Evolutionary conservation across 2,797 vertebrate genomes (phyloP).

Genomic region (Okamejei kenojei): DNA sequence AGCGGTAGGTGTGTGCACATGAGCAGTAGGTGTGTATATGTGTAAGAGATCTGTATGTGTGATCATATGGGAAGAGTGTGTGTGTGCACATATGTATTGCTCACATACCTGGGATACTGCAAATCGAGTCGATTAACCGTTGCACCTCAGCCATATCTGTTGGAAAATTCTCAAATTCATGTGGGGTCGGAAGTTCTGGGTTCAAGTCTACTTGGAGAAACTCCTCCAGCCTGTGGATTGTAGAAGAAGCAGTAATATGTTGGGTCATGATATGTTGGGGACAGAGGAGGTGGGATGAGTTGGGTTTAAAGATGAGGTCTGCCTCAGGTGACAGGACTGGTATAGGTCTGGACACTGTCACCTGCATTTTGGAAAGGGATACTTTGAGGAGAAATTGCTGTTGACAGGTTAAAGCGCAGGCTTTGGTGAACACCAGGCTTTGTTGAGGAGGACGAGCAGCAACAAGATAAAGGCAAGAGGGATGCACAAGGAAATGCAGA

Average conservation of each 20-base stretch:
- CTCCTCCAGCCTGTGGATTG: constrained; percentile 63
- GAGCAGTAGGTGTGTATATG: not conserved
- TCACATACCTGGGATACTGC: constrained; percentile 71
- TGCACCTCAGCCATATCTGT: constrained; percentile 78
- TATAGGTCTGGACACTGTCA: too few species aligned
- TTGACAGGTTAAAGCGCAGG: too few species aligned
- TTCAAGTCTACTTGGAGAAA: constrained; percentile 69
- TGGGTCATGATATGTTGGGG: too few species aligned
- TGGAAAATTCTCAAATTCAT: constrained; percentile 66
- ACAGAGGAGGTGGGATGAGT: not conserved
- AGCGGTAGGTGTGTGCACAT: not conserved
- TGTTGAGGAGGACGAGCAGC: too few species aligned
- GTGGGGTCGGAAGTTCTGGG: constrained; percentile 59
- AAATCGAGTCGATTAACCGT: constrained; percentile 82
- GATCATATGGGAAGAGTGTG: not conserved
- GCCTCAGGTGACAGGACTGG: too few species aligned
- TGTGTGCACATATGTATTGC: too few species aligned
- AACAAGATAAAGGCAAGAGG: too few species aligned
- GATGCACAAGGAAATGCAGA: too few species aligned
- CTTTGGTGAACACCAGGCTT: too few species aligned
- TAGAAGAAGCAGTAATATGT: not conserved
- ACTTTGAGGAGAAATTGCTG: too few species aligned
- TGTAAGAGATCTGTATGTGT: not conserved
- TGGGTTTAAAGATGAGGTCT: too few species aligned
- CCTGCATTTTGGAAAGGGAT: too few species aligned